Conservation (phyloP, 2,888 invertebrate genomes). For the Heliconius ethilla region DNA sequence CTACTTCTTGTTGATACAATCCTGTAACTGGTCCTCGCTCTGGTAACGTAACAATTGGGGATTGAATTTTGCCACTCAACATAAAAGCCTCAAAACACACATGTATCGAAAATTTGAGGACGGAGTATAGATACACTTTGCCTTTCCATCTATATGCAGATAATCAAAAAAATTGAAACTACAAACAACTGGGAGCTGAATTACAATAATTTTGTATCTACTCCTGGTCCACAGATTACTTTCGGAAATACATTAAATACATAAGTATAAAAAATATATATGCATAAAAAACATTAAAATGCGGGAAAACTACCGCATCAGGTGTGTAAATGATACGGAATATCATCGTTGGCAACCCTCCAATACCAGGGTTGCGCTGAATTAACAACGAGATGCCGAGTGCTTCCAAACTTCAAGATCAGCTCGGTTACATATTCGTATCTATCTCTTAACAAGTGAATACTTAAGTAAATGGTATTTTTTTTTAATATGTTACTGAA, state of each 20-base stretch:
- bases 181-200: too few relatives aligned
- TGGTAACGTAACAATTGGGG: too few relatives aligned
- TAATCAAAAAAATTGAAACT: too few relatives aligned
- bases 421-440: constrained; percentile 17
- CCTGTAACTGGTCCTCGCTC: too few relatives aligned
- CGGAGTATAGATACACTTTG: too few relatives aligned
- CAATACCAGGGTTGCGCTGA: constrained; percentile 31
- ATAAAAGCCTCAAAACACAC: too few relatives aligned
- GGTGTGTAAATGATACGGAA: constrained; percentile 39
- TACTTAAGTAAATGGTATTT: neutral
- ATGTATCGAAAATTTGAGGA: too few relatives aligned
- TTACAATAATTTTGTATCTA: too few relatives aligned
- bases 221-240: neutral
- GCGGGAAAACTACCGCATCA: constrained; percentile 28
- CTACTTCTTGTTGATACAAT: too few relatives aligned
- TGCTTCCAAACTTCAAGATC: constrained; percentile 26
- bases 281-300: constrained; percentile 11
- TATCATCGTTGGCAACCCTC: constrained; percentile 34
- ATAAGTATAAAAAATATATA: neutral
- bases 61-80: too few relatives aligned
- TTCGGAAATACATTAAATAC: neutral
- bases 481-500: neutral
- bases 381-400: constrained; percentile 35
- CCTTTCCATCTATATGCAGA: too few relatives aligned
- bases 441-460: constrained; percentile 1